Evolutionary conservation across 2,797 vertebrate species (phyloP).

Genomic region (Sitta carolinensis): DNA sequence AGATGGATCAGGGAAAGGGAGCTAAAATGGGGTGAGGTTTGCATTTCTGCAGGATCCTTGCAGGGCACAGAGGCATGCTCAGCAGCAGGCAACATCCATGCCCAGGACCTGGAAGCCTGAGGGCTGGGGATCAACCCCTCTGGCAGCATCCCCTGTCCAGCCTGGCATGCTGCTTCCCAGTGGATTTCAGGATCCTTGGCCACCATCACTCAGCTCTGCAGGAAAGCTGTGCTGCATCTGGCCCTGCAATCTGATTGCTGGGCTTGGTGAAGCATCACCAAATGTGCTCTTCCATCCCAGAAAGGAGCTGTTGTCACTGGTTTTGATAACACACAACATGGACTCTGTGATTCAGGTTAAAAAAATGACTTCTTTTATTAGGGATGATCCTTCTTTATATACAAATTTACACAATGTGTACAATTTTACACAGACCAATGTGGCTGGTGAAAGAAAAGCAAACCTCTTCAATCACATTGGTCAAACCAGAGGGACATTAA

Average conservation of each 20-base stretch:
- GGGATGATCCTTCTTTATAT: no score
- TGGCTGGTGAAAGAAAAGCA: no score
- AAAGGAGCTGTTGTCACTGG: no score
- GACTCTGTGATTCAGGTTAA: no score
- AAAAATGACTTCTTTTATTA: no score
- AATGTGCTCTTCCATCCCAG: neutral
- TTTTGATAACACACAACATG: no score
- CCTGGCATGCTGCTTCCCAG: neutral
- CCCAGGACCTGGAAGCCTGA: rapidly evolving
- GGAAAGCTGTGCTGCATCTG: conserved; percentile 35
- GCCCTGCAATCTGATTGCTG: neutral
- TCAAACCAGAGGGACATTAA: no score
- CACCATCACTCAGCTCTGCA: neutral
- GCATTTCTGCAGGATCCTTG: neutral
- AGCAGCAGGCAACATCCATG: rapidly evolving
- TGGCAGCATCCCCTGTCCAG: neutral
- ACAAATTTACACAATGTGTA: no score
- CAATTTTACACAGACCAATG: no score
- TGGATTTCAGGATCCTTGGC: neutral
- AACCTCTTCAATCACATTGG: no score
- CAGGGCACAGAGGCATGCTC: neutral
- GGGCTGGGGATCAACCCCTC: neutral
- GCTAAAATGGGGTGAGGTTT: neutral
- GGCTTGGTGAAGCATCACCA: neutral
- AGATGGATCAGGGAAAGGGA: neutral